Evolutionary conservation across 1,140 invertebrate genomes (phyloP), one percentile per base, ranked within the genome.

Genomic region (Hyphantria cunea): DNA sequence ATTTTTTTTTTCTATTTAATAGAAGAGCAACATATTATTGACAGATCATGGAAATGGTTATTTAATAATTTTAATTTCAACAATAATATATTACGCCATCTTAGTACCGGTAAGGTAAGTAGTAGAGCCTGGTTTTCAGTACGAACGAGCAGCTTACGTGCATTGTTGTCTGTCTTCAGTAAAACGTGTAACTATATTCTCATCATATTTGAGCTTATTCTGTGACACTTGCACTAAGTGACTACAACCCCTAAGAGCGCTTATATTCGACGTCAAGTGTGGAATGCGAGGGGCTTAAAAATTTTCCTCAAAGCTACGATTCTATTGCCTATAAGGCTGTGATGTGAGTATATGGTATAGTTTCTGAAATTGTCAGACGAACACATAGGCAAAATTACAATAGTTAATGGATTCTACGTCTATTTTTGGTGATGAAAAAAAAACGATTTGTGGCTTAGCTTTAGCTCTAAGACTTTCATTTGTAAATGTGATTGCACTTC

Each of bases 241-340:
- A 37, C 34, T 37, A 33, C 12, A 37, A 5, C 49, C 7, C 8
- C 9, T 37, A 8, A 15, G 31, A 13, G 14, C 10, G 50, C 34
- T 52, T 14, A 34, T 50, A 3, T 52, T 17, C 14, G 17, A 41
- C 15, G 34, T 37, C 50, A 13, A 14, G 13, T 10, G 3, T 13
- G 49, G 7, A 39, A 1, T 41, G 13, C 5, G 11, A 41, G 39
- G n/a, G 14, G 8, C 33, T 52, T 7, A 52, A 51, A 52, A 41
- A 52, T 10, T 15, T 33, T 12, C 34, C 17, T 52, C 50, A 52
- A 39, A 41, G 34, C 34, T 34, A 9, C 15, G 8, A 41, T 17
- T 52, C 50, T 41, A 37, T 52, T 52, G 33, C 31, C 13, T n/a
- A n/a, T 33, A 41, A 33, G 34, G 14, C 50, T 52, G 39, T 52